Evolutionary conservation across 92 coral and sea anemone genomes (phyloP), one percentile per base, ranked within the genome.

Genomic region (Bergia sp.): DNA sequence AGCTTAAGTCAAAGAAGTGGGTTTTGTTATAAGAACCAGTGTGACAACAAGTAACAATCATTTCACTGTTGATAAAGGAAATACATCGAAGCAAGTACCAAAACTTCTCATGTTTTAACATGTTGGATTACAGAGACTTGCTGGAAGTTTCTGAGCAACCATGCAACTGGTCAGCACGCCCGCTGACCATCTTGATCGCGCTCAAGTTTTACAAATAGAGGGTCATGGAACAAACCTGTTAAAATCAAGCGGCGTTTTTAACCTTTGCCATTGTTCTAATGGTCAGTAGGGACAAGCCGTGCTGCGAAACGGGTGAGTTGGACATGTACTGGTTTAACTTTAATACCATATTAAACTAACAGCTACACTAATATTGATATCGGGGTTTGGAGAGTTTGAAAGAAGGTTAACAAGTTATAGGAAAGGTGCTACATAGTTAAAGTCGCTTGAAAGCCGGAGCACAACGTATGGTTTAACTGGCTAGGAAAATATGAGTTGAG

Each of bases 301-400:
- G 29, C 45, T 44, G 80, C 13, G 80, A 38, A 40, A 76, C 80
- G 18, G 80, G 80, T 76, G 47, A 76, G 80, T 76, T 18, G 53
- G 23, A 41, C n/a, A 40, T 15, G 0, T 5, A 40, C 37, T 6
- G 80, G 4, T 16, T 76, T 13, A 1, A 20, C 9, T 76, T 73
- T 38, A 6, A 3, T 39, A 2, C 41, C 76, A 5, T 76, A 15
- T 76, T 16, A 16, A 4, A 76, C 41, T 8, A 37, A 21, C 9
- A 5, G 12, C 18, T 57, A 57, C 65, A 57, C 65, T 3, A 16
- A 11, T 18, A 57, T 57, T 57, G 10, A 16, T 18, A 57, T 18
- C 20, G 15, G 18, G 10, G 76, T 36, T 72, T 11, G 76, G 39
- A 12, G 23, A 15, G 44, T 39, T 74, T 37, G 8, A 74, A 37